phyloP scores from a whole-genome alignment of 2,113 vertebrate species.

The Crotalus horridus region DNA sequence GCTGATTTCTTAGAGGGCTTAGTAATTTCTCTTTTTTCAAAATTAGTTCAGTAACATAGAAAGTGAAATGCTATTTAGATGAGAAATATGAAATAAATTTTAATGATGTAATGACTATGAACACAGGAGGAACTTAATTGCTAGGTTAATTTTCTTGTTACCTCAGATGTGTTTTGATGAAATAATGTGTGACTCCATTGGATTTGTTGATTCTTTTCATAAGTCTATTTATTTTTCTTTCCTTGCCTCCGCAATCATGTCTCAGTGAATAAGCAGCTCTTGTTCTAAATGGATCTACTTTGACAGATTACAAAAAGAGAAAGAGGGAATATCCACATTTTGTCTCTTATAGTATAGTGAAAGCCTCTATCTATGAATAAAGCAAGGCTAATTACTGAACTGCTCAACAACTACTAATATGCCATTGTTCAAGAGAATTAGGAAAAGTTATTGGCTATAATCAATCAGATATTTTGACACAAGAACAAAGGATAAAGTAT shows the following conservation, averaged over 20 bases:
- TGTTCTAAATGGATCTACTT: not conserved
- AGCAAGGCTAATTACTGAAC: not conserved
- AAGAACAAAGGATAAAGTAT: not conserved
- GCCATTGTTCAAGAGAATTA: not conserved
- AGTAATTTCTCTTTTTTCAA: not conserved
- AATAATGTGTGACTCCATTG: conserved; percentile 4
- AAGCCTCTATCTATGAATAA: not conserved
- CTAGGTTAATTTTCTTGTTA: not conserved
- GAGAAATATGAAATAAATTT: conserved; percentile 1
- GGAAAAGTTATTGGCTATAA: not conserved
- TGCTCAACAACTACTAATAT: not conserved
- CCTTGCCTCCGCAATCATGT: not conserved
- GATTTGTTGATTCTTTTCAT: conserved; percentile 15
- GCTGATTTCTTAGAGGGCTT: not conserved
- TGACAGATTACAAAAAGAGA: not conserved
- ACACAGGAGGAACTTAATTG: conserved; percentile 12
- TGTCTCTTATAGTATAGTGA: not conserved
- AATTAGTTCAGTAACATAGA: not conserved
- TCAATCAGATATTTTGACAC: not conserved
- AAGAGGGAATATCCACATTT: not conserved
- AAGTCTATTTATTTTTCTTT: conserved; percentile 15
- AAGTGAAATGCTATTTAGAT: conserved; percentile 5
- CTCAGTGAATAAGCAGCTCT: not conserved
- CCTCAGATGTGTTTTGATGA: conserved; percentile 1
- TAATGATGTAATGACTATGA: conserved; percentile 12